Evolutionary conservation across 1,140 invertebrate genomes (phyloP).

Genomic region (Hyles euphorbiae): DNA sequence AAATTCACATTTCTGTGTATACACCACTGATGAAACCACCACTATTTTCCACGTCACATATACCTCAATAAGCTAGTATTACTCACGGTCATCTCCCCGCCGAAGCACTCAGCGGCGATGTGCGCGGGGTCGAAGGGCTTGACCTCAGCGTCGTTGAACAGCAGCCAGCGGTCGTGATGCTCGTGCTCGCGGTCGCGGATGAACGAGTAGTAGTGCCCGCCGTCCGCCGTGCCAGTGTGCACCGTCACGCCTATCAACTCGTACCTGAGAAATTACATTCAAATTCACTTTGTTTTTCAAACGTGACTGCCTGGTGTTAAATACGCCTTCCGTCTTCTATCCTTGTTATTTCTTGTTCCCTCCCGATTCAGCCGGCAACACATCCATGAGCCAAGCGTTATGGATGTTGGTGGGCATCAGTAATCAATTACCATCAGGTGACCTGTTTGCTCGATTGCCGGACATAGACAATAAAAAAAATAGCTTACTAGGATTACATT

Average conservation of each 20-base stretch:
- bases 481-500: no score
- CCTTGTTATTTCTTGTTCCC: no score
- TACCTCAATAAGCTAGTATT: neutral
- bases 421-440: no score
- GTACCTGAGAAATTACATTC: slow-evolving; percentile 80
- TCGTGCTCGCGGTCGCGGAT: slow-evolving; percentile 87
- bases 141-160: slow-evolving; percentile 97
- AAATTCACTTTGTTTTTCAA: neutral
- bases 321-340: neutral
- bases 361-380: no score
- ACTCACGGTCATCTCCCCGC: slow-evolving; percentile 94
- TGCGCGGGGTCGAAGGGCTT: slow-evolving; percentile 96
- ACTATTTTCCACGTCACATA: no score
- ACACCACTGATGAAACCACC: no score
- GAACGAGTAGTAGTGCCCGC: slow-evolving; percentile 98
- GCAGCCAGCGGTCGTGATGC: slow-evolving; percentile 91
- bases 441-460: no score
- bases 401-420: no score
- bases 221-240: slow-evolving; percentile 96
- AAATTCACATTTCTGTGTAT: no score
- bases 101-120: slow-evolving; percentile 96
- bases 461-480: no score
- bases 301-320: neutral
- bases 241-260: slow-evolving; percentile 97
- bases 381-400: no score